Conservation (phyloP, 2,797 vertebrate species). For the Cephalopachus bancanus region DNA sequence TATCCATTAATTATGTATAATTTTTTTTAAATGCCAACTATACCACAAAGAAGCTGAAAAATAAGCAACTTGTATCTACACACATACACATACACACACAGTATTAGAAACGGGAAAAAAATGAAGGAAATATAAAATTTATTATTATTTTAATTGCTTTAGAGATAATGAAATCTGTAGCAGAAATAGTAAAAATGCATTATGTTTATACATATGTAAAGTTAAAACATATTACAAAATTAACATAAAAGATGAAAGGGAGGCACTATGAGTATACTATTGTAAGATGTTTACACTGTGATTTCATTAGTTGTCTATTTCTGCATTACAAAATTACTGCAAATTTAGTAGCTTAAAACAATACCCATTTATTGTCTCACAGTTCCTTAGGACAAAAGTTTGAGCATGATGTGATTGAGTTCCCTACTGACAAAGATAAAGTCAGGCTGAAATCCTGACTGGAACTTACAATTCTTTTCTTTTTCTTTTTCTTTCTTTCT, state of each 20-base stretch:
- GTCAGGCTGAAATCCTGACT: not conserved
- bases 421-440: not conserved
- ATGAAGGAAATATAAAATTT: not conserved
- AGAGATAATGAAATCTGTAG: not conserved
- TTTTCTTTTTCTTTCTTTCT: no score
- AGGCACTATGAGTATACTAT: not conserved
- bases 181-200: not conserved
- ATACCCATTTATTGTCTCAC: not conserved
- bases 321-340: not conserved
- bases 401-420: no score
- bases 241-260: not conserved
- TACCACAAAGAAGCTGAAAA: not conserved
- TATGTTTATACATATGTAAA: not conserved
- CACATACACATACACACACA: not conserved
- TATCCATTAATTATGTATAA: not conserved
- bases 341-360: not conserved
- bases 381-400: not conserved
- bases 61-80: not conserved
- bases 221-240: not conserved
- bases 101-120: not conserved
- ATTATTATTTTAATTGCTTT: not conserved
- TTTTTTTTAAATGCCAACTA: not conserved
- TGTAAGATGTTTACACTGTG: not conserved
- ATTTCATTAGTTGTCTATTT: not conserved
- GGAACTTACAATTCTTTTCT: not conserved